Evolutionary conservation across 2,888 invertebrate genomes (phyloP), one percentile per base, ranked within the genome.

Genomic region (Trypoxylon attenuatum): DNA sequence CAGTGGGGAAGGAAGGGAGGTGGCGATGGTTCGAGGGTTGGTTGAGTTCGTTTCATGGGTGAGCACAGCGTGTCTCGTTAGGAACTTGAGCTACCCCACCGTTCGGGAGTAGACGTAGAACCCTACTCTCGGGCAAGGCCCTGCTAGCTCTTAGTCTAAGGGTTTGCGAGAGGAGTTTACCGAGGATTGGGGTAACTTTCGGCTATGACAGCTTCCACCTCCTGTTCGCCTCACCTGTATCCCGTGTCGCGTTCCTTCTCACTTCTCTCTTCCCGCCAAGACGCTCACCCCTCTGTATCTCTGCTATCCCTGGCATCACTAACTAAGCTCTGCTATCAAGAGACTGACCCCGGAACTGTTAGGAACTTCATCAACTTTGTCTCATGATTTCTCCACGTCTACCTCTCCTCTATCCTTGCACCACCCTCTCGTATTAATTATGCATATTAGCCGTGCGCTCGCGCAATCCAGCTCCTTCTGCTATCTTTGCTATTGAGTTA

Each of bases 61-160:
- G 76, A 77, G 77, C 75, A 74, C 70, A 60, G 73, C 75, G 71
- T 75, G 78, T 78, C 83, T 84, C 80, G 83, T 83, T 83, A 82
- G 74, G 72, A 84, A 84, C 83, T 84, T 79, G 82, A 83, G 78
- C 75, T 71, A 51, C 49, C 59, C 75, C 69, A 56, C 57, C 61
- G 62, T 59, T 63, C 58, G 27, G 42, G 54, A 22, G 69, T 65
- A 68, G 33, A n/a, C n/a, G n/a, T 13, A 33, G 13, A 67, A 67
- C 73, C 68, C 64, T 71, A 72, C 66, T 69, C 67, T 66, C 68
- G 46, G 45, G 22, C 68, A 53, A 76, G 71, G 59, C 60, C 71
- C 68, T 73, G 57, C 62, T 66, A 66, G 62, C 62, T 13, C 13
- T 13, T 70, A 62, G 71, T 74, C 66, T 70, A 68, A 69, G 55